These are phyloP conservation scores for Sorex maritimensis DNA, from an alignment of 2,797 vertebrate species.

Conservation along the genomic window DNA sequence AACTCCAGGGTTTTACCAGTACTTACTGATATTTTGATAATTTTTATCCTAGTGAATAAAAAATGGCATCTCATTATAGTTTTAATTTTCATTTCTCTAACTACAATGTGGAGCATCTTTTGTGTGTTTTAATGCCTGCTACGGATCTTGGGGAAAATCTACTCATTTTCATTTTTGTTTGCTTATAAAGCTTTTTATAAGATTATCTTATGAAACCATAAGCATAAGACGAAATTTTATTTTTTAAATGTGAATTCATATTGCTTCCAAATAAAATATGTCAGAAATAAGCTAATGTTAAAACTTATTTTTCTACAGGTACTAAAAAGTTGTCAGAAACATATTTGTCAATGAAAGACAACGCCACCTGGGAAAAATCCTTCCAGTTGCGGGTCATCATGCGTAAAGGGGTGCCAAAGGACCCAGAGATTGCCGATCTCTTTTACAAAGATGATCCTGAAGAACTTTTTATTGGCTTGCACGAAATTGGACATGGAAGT, in stretches of 20 bases:
- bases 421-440: constrained; percentile 96
- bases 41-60: not conserved
- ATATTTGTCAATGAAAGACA: constrained; percentile 92
- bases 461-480: constrained; percentile 97
- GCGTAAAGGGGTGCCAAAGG: constrained; percentile 95
- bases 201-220: constrained; percentile 61
- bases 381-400: constrained; percentile 93
- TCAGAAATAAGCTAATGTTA: constrained; percentile 72
- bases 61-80: constrained; percentile 34
- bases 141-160: constrained; percentile 36
- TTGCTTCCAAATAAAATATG: constrained; percentile 49
- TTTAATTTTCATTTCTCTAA: constrained; percentile 72
- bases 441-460: constrained; percentile 99
- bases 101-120: not conserved
- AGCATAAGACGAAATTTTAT: constrained; percentile 49
- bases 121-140: constrained; percentile 3
- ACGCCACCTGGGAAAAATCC: constrained; percentile 89
- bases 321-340: constrained; percentile 91
- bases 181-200: too few relatives aligned
- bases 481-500: constrained; percentile 99
- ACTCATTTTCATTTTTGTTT: constrained; percentile 27
- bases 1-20: not conserved
- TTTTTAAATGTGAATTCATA: constrained; percentile 70
- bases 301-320: constrained; percentile 88
- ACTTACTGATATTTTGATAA: constrained; percentile 46